Evolutionary conservation across 1,140 invertebrate genomes (phyloP).

Genomic region (Diprion similis): DNA sequence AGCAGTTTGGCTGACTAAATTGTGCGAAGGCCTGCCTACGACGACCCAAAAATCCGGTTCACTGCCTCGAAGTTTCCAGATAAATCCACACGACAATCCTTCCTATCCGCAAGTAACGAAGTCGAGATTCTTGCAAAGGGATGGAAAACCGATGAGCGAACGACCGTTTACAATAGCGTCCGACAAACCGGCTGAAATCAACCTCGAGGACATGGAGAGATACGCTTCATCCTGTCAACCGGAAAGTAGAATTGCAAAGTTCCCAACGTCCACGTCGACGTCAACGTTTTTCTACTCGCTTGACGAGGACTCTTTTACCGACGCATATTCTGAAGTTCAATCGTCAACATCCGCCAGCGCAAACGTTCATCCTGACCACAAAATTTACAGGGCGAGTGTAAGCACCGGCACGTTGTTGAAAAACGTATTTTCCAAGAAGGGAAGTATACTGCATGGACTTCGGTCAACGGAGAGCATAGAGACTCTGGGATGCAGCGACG

Average conservation of each 20-base stretch:
- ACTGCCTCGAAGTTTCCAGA: constrained; percentile 75
- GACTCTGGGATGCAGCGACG: constrained; percentile 55
- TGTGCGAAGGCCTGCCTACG: constrained; percentile 62
- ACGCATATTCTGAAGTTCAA: constrained; percentile 57
- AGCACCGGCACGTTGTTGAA: constrained; percentile 36
- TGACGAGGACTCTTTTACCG: constrained; percentile 62
- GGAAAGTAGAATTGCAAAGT: constrained; percentile 57
- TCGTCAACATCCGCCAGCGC: constrained; percentile 40
- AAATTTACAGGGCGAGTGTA: constrained; percentile 71
- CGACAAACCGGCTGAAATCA: constrained; percentile 60
- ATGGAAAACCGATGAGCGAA: constrained; percentile 59
- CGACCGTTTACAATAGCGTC: constrained; percentile 78
- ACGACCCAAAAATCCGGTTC: constrained; percentile 75
- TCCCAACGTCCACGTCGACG: constrained; percentile 45
- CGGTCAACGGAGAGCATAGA: constrained; percentile 55
- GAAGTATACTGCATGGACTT: constrained; percentile 50
- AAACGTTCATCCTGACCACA: constrained; percentile 77
- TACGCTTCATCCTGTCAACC: constrained; percentile 62
- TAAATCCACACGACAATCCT: constrained; percentile 37
- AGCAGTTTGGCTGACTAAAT: constrained; percentile 68
- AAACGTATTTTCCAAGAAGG: constrained; percentile 52
- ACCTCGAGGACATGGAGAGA: constrained; percentile 66
- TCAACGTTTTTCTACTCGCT: constrained; percentile 55
- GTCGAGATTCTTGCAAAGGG: constrained; percentile 55
- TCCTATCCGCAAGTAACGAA: constrained; percentile 42